Evolutionary conservation across 2,888 invertebrate genomes (phyloP), one percentile per base, ranked within the genome.

Genomic region (Calameuta filiformis): DNA sequence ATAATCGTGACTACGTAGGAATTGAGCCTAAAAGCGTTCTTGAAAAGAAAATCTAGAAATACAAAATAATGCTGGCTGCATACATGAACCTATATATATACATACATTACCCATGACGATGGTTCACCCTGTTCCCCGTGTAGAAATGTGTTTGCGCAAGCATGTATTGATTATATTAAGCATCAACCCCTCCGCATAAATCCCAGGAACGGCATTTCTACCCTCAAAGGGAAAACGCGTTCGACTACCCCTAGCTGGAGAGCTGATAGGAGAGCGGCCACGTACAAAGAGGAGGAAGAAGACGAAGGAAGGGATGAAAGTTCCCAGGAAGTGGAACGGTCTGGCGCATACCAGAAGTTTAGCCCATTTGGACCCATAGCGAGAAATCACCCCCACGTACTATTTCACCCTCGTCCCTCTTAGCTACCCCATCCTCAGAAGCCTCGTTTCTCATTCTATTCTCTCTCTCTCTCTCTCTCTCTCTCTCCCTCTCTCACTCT

Each of bases 141-240:
- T 73, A 75, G 40, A 9, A 35, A 75, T 69, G 74, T 77, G 75
- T 77, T 78, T 78, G 78, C 76, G 75, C 75, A 76, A 78, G 75
- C 78, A 34, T 68, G 73, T 78, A 78, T 78, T 78, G 78, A 78
- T 78, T 78, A 71, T 78, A 78, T 78, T 76, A 75, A 75, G 71
- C 75, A 75, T 75, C 77, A 76, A 73, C 78, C 78, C 78, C 78
- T 78, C 78, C 34, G 23, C 35, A 74, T 74, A 35, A 34, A 37
- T 71, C 71, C 34, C 34, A 71, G 12, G 34, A 71, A n/a, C 2
- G 71, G 71, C 33, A 71, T 31, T 23, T 31, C 71, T 23, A 34
- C 71, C 71, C 71, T 71, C 71, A 71, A 71, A 71, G 71, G 71
- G 23, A 71, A 71, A 33, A 15, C 12, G 34, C 12, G 71, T 71